Conservation (phyloP, 1,140 invertebrate genomes). For the Melanaphis sacchari region DNA sequence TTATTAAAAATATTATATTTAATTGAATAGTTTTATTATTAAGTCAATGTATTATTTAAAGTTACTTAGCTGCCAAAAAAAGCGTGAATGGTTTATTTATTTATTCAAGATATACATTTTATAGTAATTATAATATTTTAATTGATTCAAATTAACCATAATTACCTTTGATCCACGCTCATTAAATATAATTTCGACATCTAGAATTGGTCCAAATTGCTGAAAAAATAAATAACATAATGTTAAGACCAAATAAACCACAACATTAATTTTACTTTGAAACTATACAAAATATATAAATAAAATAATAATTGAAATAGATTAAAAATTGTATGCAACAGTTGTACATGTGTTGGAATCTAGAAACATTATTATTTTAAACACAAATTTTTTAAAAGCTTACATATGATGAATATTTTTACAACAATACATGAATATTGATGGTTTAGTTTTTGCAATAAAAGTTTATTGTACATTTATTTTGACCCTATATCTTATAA, state of each 20-base stretch:
- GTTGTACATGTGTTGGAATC: neutral
- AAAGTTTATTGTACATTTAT: neutral
- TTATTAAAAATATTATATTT: neutral
- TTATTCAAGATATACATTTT: neutral
- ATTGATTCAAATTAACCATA: constrained; percentile 58
- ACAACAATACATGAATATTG: constrained; percentile 28
- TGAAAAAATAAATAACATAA: constrained; percentile 70
- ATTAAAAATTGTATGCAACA: neutral
- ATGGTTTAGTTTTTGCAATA: constrained; percentile 33
- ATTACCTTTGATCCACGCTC: constrained; percentile 99
- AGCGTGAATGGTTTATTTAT: constrained; percentile 48
- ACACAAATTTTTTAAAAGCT: constrained; percentile 52
- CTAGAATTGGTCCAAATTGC: constrained; percentile 97
- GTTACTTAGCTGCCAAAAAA: constrained; percentile 45
- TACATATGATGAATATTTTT: neutral
- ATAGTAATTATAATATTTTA: constrained; percentile 35
- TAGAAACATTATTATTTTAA: constrained; percentile 44
- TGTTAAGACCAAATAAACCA: constrained; percentile 59
- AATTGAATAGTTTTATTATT: neutral
- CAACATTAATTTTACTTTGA: neutral
- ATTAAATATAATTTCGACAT: constrained; percentile 99
- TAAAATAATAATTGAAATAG: neutral
- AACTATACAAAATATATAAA: neutral
- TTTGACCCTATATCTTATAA: neutral
- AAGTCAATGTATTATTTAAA: constrained; percentile 32